Percentiles rank a stretch among this genome's conserved stretches.
These are phyloP conservation scores for Laticauda colubrina DNA, from an alignment of 2,113 vertebrate species.

Conservation along the genomic window DNA sequence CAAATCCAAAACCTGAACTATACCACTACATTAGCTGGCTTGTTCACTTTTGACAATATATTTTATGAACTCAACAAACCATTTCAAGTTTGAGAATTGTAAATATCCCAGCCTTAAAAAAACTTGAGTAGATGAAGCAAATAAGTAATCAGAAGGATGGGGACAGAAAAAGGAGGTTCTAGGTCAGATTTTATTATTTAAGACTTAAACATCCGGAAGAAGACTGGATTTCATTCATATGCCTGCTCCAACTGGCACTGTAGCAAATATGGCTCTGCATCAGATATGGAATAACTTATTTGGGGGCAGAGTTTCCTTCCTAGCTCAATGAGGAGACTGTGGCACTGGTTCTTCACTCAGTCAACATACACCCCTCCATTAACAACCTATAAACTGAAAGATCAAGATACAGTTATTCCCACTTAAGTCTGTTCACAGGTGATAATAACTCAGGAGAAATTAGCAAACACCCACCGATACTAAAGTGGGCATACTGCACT, in stretches of 20 bases:
- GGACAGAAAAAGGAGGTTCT: background rate
- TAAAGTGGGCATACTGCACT: background rate
- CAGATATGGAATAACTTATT: background rate
- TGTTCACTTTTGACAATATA: background rate
- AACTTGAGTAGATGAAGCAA: background rate
- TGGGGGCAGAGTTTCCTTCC: background rate
- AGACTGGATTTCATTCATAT: background rate
- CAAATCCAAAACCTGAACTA: background rate
- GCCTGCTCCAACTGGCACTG: background rate
- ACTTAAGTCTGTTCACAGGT: background rate
- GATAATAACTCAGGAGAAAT: background rate
- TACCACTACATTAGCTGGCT: background rate
- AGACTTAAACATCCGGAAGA: background rate
- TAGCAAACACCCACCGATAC: background rate
- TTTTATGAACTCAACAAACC: background rate
- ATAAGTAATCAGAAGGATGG: background rate
- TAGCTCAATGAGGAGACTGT: background rate
- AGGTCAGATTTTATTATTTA: background rate
- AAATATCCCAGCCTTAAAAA: background rate
- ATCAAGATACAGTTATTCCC: background rate
- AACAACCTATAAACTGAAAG: background rate
- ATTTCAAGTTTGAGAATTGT: background rate
- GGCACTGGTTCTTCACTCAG: background rate
- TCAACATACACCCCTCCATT: background rate
- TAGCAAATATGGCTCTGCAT: background rate